phyloP scores from a whole-genome alignment of 2,888 invertebrate genomes.

The Nebria salina region DNA sequence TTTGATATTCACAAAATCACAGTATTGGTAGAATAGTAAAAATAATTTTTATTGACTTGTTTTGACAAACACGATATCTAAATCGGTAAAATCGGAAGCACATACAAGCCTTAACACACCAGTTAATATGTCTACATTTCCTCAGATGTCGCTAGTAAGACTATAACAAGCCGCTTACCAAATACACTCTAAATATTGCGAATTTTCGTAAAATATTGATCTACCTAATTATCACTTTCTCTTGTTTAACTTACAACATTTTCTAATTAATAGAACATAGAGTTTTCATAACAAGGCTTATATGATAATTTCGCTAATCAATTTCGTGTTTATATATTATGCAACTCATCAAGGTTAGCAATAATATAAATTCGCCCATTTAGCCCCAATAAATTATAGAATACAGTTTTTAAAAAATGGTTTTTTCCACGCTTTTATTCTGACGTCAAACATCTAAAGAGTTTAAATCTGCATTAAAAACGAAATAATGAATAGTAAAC shows the following conservation, averaged over 20 bases:
- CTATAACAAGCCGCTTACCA: not conserved
- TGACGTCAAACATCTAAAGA: too few relatives aligned
- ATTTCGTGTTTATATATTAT: not conserved
- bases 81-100: not conserved
- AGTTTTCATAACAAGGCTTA: not conserved
- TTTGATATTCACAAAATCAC: slow-evolving; percentile 16
- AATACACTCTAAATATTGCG: too few relatives aligned
- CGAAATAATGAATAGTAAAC: too few relatives aligned
- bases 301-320: not conserved
- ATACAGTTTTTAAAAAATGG: too few relatives aligned
- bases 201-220: not conserved
- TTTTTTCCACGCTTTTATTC: too few relatives aligned
- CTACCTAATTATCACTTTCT: not conserved
- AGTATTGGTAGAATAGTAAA: slow-evolving; percentile 8
- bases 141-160: not conserved
- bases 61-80: slow-evolving; percentile 22
- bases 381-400: not conserved
- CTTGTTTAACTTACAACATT: not conserved
- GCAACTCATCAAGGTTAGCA: not conserved
- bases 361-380: not conserved
- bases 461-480: too few relatives aligned
- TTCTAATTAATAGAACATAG: not conserved
- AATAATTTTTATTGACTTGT: slow-evolving; percentile 42
- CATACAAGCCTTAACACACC: too few relatives aligned
- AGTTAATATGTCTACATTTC: not conserved